These are phyloP conservation scores for Caenorhabditis panamensis DNA, from an alignment of 2,888 invertebrate genomes.

Conservation along the genomic window DNA sequence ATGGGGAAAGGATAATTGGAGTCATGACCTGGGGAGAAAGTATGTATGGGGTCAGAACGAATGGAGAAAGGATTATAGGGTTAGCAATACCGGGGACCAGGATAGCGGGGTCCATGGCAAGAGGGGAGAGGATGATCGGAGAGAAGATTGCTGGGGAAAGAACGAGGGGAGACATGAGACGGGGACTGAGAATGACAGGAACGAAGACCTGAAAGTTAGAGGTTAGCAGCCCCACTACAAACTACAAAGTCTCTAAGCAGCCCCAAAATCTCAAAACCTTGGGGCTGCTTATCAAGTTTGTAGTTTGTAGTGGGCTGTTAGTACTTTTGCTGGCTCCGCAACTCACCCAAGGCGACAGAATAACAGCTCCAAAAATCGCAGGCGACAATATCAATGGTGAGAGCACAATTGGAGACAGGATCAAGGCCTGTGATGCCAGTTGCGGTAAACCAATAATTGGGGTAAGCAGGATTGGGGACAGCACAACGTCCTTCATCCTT, in stretches of 20 bases:
- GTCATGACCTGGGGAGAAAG: constrained; percentile 60
- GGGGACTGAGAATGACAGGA: constrained; percentile 67
- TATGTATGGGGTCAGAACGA: constrained; percentile 64
- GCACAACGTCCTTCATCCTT: constrained; percentile 60
- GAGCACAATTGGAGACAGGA: constrained; percentile 67
- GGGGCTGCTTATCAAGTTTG: too few relatives aligned
- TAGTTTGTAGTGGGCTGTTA: too few relatives aligned
- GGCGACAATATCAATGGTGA: constrained; percentile 62
- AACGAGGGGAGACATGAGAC: constrained; percentile 63
- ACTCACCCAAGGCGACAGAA: constrained; percentile 64
- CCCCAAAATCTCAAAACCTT: too few relatives aligned
- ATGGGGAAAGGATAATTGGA: constrained; percentile 63
- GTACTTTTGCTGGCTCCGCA: too few relatives aligned
- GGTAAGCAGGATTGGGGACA: constrained; percentile 49
- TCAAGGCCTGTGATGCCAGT: constrained; percentile 64
- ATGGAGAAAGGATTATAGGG: constrained; percentile 58
- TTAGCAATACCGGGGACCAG: constrained; percentile 63
- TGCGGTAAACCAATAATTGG: constrained; percentile 41
- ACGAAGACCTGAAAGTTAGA: too few relatives aligned
- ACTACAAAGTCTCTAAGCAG: too few relatives aligned
- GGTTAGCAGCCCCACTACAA: too few relatives aligned
- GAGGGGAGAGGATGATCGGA: constrained; percentile 59
- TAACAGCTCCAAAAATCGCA: constrained; percentile 63
- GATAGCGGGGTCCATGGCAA: constrained; percentile 65
- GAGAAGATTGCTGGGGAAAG: constrained; percentile 58